Percentiles rank a stretch among this genome's conserved stretches.
Evolutionary conservation across 2,113 vertebrate species (phyloP).

Genomic region (pig (Sus scrofa)): T2T-Sscrofa CM000814.6:101334001-101334500

Average conservation of each 20-base stretch:
- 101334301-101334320: neutral
- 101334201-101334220: neutral
- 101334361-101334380: neutral
- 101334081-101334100: neutral
- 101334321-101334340: neutral
- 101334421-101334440: neutral
- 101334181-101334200: neutral
- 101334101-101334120: neutral
- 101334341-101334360: neutral
- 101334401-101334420: neutral
- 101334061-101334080: neutral
- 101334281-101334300: neutral
- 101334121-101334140: constrained; percentile 12
- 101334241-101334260: neutral
- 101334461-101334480: neutral
- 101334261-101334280: neutral
- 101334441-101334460: neutral
- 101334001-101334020: neutral
- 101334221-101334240: neutral
- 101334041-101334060: neutral
- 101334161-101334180: neutral
- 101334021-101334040: neutral
- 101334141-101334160: neutral
- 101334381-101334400: neutral
- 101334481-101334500: neutral